Evolutionary conservation across 2,113 vertebrate species (phyloP), one percentile per base, ranked within the genome.

Genomic region (Thamnaconus septentrionalis): DNA sequence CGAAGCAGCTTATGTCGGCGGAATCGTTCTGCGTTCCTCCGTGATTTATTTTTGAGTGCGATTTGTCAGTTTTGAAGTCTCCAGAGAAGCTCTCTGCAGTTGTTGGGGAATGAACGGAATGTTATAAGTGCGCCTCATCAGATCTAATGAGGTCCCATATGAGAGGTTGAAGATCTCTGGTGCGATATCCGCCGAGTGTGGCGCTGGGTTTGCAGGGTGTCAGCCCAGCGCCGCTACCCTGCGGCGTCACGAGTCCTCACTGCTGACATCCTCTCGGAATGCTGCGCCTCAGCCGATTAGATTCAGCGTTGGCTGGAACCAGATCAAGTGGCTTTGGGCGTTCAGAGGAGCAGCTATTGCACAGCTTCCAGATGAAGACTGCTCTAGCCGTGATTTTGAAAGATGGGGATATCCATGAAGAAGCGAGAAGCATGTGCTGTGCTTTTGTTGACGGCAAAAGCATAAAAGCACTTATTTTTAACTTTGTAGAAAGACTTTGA

Each of bases 111-210:
- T 31, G 18, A 71, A 53, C 59, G 59, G 69, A 76, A 80, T 78
- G 75, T 76, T 66, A 57, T 84, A 70, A 82, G 57, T 79, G 76
- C 82, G 56, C 71, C 41, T 0, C 4, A 53, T 59, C 42, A 72
- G 63, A 75, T 60, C 66, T 75, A 61, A 85, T 82, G 49, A 44
- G 10, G 53, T 57, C 58, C 74, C 69, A 71, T 77, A 57, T 73
- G 66, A 80, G 65, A 70, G 71, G 65, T 76, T 80, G 69, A 72
- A 78, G 64, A 75, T 78, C 70, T 69, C 61, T 60, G 56, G 67
- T 78, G 67, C 69, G 71, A 78, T 65, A 31, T 75, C 76, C 78
- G 66, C 65, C 76, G 62, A 79, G 10, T 3, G 5, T 54, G 59
- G 59, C 2, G 65, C 64, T 59, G 52, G 52, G 53, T 67, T 76